Conservation (phyloP, 1,140 invertebrate genomes). For the Chironomus tepperi region DNA sequence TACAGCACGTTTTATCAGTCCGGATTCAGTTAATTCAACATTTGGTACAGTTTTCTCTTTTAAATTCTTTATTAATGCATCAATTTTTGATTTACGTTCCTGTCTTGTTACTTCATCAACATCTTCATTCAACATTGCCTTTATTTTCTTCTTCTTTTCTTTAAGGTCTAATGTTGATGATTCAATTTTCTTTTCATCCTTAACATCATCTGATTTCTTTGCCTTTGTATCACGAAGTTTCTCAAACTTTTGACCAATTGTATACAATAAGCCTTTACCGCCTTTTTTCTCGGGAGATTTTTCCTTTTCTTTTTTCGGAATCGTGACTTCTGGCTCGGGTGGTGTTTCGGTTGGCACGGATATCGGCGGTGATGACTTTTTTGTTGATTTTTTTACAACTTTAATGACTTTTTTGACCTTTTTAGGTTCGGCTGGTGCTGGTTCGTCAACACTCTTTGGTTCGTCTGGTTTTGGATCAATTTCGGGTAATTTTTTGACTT, state of each 20-base stretch:
- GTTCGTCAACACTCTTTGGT: conserved; percentile 26
- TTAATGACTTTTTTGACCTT: conserved; percentile 30
- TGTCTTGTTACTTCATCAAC: conserved; percentile 29
- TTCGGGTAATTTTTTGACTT: conserved; percentile 29
- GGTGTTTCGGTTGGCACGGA: conserved; percentile 31
- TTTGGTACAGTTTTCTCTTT: conserved; percentile 55
- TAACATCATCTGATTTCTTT: conserved; percentile 30
- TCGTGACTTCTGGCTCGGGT: conserved; percentile 34
- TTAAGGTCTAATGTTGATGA: conserved; percentile 26
- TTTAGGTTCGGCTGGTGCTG: conserved; percentile 26
- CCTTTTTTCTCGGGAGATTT: conserved; percentile 37
- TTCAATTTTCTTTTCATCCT: conserved; percentile 19
- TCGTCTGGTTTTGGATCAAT: conserved; percentile 24
- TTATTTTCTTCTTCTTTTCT: conserved; percentile 31
- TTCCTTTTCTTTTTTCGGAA: conserved; percentile 31
- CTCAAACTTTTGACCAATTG: conserved; percentile 57
- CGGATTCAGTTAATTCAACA: conserved; percentile 46
- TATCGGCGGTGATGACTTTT: conserved; percentile 33
- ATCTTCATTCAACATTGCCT: conserved; percentile 26
- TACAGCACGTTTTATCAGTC: conserved; percentile 54
- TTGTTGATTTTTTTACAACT: conserved; percentile 24
- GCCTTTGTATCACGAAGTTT: conserved; percentile 44
- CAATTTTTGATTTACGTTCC: conserved; percentile 40
- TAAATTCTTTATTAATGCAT: conserved; percentile 45
- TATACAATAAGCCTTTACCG: conserved; percentile 40